Evolutionary conservation across 2,797 vertebrate species (phyloP).

Genomic region (Periparus ater): DNA sequence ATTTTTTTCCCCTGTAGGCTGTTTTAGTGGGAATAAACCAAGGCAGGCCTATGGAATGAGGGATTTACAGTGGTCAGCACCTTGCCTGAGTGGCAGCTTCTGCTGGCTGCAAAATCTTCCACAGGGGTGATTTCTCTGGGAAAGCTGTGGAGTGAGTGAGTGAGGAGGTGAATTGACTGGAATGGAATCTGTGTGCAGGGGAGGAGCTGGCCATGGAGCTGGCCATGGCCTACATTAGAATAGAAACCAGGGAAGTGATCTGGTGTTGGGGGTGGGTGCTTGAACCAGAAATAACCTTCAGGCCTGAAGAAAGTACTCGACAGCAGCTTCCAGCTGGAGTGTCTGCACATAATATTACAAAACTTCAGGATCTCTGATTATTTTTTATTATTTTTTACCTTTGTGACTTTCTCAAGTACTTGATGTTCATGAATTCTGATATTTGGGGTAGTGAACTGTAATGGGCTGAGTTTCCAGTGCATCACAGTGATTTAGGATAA

Average conservation of each 20-base stretch:
- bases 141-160: background rate
- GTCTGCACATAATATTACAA: background rate
- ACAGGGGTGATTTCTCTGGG: background rate
- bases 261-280: background rate
- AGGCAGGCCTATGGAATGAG: background rate
- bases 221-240: background rate
- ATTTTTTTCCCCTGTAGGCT: background rate
- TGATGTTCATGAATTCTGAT: background rate
- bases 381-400: background rate
- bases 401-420: background rate
- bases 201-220: background rate
- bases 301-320: background rate
- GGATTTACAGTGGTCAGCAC: background rate
- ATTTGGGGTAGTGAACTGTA: background rate
- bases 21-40: background rate
- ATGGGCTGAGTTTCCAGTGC: background rate
- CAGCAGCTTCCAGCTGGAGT: background rate
- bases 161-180: background rate
- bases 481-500: background rate
- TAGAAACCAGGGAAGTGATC: slow-evolving; percentile 25
- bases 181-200: background rate
- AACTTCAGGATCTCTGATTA: background rate
- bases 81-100: background rate
- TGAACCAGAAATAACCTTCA: slow-evolving; percentile 33
- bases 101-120: background rate